Conservation (phyloP, 2,113 vertebrate genomes). For the Leptosomus discolor region DNA sequence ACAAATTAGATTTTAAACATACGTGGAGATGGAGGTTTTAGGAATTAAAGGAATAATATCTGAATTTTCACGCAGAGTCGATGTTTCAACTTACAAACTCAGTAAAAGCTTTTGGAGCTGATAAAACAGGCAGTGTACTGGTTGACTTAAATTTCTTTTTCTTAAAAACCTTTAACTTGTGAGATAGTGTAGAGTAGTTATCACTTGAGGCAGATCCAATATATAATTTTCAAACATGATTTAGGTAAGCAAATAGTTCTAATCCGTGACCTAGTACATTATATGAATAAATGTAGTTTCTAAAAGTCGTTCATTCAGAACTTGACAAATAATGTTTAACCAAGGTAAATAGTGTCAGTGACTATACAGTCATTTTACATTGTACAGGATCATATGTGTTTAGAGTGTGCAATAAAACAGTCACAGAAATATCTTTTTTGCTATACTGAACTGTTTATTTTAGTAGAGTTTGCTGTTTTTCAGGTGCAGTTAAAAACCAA, state of each 20-base stretch:
- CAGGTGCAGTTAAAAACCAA: constrained; percentile 90
- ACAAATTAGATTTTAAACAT: not conserved
- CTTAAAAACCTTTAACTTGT: not conserved
- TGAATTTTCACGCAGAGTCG: not conserved
- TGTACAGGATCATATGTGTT: fast-evolving
- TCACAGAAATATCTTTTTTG: not conserved
- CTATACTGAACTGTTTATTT: not conserved
- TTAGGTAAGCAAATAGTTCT: not conserved
- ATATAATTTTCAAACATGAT: not conserved
- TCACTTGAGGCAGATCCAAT: not conserved
- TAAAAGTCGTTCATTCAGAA: not conserved
- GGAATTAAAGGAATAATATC: not conserved
- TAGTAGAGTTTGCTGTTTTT: constrained; percentile 16
- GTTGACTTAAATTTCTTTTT: not conserved
- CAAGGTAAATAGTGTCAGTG: not conserved
- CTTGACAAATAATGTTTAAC: not conserved
- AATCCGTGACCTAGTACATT: not conserved
- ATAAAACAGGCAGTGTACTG: not conserved
- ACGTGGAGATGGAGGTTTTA: not conserved
- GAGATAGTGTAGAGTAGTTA: not conserved
- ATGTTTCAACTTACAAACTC: not conserved
- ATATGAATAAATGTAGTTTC: not conserved
- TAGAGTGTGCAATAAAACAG: not conserved
- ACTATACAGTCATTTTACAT: not conserved
- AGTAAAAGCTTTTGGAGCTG: not conserved